Evolutionary conservation across 2,888 invertebrate species (phyloP).

Genomic region (Cremastinae sp.): DNA sequence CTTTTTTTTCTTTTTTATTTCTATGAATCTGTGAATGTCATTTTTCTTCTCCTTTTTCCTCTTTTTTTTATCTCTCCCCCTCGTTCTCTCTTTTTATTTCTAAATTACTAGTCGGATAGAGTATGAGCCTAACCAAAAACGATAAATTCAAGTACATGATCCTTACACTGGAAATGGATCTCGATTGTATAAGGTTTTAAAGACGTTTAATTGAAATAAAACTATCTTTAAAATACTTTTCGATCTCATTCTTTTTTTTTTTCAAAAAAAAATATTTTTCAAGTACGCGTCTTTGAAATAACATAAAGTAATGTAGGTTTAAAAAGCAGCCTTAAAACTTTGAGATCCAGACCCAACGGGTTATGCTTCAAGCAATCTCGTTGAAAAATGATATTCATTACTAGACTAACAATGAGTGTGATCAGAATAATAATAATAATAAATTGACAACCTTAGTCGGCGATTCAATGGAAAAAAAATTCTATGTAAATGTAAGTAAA

Average conservation of each 20-base stretch:
- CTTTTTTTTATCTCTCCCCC: slow-evolving; percentile 45
- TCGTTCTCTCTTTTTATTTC: slow-evolving; percentile 30
- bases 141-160: slow-evolving; percentile 68
- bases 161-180: slow-evolving; percentile 71
- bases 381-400: slow-evolving; percentile 66
- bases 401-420: slow-evolving; percentile 55
- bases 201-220: slow-evolving; percentile 25
- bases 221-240: slow-evolving; percentile 21
- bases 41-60: slow-evolving; percentile 56
- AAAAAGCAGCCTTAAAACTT: slow-evolving; percentile 64
- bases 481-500: slow-evolving; percentile 20
- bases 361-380: slow-evolving; percentile 69
- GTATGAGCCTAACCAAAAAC: slow-evolving; percentile 71
- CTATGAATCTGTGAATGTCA: slow-evolving; percentile 58
- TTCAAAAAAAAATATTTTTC: slow-evolving; percentile 36
- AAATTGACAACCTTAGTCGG: slow-evolving; percentile 64
- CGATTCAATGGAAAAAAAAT: slow-evolving; percentile 30
- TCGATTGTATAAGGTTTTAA: slow-evolving; percentile 68
- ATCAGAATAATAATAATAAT: slow-evolving; percentile 57
- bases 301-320: neutral
- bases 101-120: slow-evolving; percentile 72
- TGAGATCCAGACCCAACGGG: slow-evolving; percentile 68
- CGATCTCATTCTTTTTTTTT: slow-evolving; percentile 49
- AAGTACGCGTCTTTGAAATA: neutral
- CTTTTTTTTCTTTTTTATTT: slow-evolving; percentile 37